These are phyloP conservation scores for Spizaetus ornatus DNA, from an alignment of 2,113 vertebrate species.

Conservation along the genomic window DNA sequence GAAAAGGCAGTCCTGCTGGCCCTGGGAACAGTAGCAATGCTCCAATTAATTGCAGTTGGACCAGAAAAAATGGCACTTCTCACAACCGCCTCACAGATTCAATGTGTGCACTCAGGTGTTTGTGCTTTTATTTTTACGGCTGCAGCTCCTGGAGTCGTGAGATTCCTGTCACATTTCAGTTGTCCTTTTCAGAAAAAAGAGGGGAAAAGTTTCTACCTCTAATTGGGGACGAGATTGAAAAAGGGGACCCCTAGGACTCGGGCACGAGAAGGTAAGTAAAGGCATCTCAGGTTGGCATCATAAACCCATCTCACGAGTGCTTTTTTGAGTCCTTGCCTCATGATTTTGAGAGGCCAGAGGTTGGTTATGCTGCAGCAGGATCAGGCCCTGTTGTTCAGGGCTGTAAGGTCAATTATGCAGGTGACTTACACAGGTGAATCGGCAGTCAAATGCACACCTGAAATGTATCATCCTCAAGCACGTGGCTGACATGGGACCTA, in stretches of 20 bases:
- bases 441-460: neutral
- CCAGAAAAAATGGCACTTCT: neutral
- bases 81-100: neutral
- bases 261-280: neutral
- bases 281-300: neutral
- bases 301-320: neutral
- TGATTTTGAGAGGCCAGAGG: neutral
- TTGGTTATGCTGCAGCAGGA: neutral
- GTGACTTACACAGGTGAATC: neutral
- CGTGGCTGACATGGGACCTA: accelerated
- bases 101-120: neutral
- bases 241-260: neutral
- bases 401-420: neutral
- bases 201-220: neutral
- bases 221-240: neutral
- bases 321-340: neutral
- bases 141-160: neutral
- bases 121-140: neutral
- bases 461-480: neutral
- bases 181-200: neutral
- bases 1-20: neutral
- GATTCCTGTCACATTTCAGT: neutral
- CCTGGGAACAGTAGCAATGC: neutral
- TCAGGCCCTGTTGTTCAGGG: neutral
- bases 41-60: constrained; percentile 7